Evolutionary conservation across 2,888 invertebrate species (phyloP).

Genomic region (Drosophila algonquin): DNA sequence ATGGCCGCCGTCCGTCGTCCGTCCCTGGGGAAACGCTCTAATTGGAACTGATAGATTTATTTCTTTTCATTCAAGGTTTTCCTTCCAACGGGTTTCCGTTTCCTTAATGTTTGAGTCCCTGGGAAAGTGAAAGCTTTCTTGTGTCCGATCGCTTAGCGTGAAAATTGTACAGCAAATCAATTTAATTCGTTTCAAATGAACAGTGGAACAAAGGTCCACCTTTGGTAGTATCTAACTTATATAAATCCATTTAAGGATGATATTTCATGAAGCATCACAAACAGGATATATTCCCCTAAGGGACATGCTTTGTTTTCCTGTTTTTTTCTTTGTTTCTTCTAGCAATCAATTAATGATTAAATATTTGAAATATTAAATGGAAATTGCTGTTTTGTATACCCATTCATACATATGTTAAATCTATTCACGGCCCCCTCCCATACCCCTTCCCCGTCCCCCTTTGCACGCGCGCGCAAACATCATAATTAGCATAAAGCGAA

Average conservation of each 20-base stretch:
- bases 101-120: not conserved
- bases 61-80: not conserved
- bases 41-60: conserved; percentile 56
- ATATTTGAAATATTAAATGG: conserved; percentile 1
- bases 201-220: no score
- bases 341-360: not conserved
- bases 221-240: no score
- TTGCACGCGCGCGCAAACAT: conserved; percentile 35
- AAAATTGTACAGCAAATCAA: not conserved
- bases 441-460: not conserved
- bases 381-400: not conserved
- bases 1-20: not conserved
- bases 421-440: not conserved
- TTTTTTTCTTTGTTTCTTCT: not conserved
- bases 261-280: not conserved
- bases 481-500: conserved; percentile 64
- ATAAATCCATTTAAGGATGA: no score
- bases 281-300: not conserved
- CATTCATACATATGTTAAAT: conserved; percentile 15
- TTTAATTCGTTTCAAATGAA: not conserved
- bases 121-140: not conserved
- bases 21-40: conserved; percentile 55
- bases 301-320: not conserved
- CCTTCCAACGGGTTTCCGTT: conserved; percentile 22
- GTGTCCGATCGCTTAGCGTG: not conserved